These are phyloP conservation scores for Strigamia crassipes DNA, from an alignment of 2,888 invertebrate genomes.

Conservation along the genomic window DNA sequence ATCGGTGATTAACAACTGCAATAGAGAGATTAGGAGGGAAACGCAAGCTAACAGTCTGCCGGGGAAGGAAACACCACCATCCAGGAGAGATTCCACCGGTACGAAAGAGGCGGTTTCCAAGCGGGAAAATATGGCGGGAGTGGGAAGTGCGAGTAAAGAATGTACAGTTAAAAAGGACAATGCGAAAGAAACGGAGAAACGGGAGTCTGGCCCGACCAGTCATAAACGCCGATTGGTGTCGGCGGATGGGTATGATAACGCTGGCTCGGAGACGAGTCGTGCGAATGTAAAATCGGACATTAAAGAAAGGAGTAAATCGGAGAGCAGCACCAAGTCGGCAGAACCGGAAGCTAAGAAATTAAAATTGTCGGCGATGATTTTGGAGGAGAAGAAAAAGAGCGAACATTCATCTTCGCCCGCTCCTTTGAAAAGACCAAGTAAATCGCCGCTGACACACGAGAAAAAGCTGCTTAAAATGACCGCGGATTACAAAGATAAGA, in stretches of 20 bases:
- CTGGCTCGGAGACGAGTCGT: slow-evolving; percentile 14
- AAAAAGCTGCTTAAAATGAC: slow-evolving; percentile 41
- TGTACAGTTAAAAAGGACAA: slow-evolving; percentile 49
- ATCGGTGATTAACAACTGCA: slow-evolving; percentile 45
- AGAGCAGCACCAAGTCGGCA: slow-evolving; percentile 45
- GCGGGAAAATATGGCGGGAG: slow-evolving; percentile 46
- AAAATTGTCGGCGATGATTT: slow-evolving; percentile 48
- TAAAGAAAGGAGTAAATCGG: slow-evolving; percentile 32
- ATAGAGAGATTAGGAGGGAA: slow-evolving; percentile 41
- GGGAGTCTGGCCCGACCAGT: slow-evolving; percentile 8
- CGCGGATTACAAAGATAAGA: slow-evolving; percentile 39
- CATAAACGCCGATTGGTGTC: slow-evolving; percentile 52
- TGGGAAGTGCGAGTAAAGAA: slow-evolving; percentile 46
- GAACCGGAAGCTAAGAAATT: slow-evolving; percentile 52
- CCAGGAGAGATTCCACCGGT: slow-evolving; percentile 43
- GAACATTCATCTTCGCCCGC: slow-evolving; percentile 52
- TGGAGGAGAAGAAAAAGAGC: slow-evolving; percentile 49
- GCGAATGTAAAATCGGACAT: neutral
- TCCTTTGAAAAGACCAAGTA: slow-evolving; percentile 55
- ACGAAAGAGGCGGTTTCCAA: slow-evolving; percentile 44
- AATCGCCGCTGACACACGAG: slow-evolving; percentile 58
- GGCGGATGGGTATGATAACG: slow-evolving; percentile 52
- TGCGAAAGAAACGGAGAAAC: slow-evolving; percentile 26
- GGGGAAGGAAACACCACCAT: slow-evolving; percentile 43
- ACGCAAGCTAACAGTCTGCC: neutral